Conservation (phyloP, 2,888 invertebrate genomes). For the Megastigmus dorsalis region DNA sequence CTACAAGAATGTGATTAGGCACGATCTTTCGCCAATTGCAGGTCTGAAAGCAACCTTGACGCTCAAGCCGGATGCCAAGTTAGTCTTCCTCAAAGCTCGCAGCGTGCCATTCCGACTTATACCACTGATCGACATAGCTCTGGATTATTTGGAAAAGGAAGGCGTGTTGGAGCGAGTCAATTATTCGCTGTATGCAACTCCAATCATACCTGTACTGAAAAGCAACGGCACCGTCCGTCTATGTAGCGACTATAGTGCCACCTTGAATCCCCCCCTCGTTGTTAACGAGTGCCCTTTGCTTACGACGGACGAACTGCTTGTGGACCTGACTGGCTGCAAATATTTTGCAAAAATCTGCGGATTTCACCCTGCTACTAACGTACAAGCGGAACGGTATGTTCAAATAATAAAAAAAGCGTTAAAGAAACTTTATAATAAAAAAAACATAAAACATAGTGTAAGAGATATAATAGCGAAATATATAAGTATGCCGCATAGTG, state of each 20-base stretch:
- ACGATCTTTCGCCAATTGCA: slow-evolving; percentile 39
- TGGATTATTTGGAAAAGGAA: not conserved
- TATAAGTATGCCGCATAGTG: no score
- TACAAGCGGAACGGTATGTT: no score
- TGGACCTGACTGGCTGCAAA: slow-evolving; percentile 20
- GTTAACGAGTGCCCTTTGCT: slow-evolving; percentile 60
- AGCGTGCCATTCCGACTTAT: slow-evolving; percentile 54
- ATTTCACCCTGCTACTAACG: no score
- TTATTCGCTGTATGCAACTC: slow-evolving; percentile 65
- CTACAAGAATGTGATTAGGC: slow-evolving; percentile 23
- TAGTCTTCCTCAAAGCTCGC: slow-evolving; percentile 53
- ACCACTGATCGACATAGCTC: slow-evolving; percentile 3
- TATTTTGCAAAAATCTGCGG: not conserved
- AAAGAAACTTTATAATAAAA: no score
- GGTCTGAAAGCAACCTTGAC: slow-evolving; percentile 41
- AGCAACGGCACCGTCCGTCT: slow-evolving; percentile 57
- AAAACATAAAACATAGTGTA: no score
- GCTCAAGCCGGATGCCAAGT: slow-evolving; percentile 49
- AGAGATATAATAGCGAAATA: no score
- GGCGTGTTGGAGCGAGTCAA: slow-evolving; percentile 1
- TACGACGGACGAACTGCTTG: slow-evolving; percentile 59
- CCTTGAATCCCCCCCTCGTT: slow-evolving; percentile 58
- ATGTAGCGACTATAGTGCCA: slow-evolving; percentile 59
- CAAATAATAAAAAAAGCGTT: no score
- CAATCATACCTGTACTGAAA: slow-evolving; percentile 63